A percentile compares a stretch with the other conserved stretches of the same genome.
Evolutionary conservation across 1,140 invertebrate genomes (phyloP).

Genomic region (Eumaeus atala): DNA sequence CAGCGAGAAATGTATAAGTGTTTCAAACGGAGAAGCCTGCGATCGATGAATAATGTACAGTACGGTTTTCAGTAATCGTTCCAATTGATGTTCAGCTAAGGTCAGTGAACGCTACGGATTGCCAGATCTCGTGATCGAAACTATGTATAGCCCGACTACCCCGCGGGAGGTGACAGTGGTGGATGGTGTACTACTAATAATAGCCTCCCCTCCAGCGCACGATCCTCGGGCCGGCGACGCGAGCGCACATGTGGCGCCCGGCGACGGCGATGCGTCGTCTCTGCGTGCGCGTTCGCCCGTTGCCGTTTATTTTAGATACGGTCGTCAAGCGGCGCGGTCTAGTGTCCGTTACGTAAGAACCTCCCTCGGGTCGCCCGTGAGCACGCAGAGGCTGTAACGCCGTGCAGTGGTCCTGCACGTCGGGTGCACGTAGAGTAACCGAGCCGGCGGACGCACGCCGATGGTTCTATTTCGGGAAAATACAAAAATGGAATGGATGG

Average conservation of each 20-base stretch:
- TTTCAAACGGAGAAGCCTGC: conserved; percentile 3
- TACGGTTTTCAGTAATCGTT: conserved; percentile 2
- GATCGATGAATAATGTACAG: background rate
- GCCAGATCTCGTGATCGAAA: conserved; percentile 63
- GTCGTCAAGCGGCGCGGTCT: conserved; percentile 68
- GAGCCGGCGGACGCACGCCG: conserved; percentile 74
- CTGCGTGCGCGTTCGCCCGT: conserved; percentile 43
- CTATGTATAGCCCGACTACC: conserved; percentile 70
- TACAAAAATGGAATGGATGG: conserved; percentile 85
- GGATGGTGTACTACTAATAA: conserved; percentile 69
- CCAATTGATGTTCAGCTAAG: conserved; percentile 37
- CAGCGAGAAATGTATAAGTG: conserved; percentile 10
- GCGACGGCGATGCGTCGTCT: conserved; percentile 27
- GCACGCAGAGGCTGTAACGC: conserved; percentile 31
- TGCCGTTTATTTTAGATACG: conserved; percentile 55
- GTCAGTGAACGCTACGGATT: conserved; percentile 68
- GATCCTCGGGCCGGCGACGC: conserved; percentile 50
- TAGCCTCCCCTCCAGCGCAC: conserved; percentile 68
- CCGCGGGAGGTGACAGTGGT: conserved; percentile 71
- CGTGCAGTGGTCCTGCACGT: conserved; percentile 53
- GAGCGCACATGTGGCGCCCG: conserved; percentile 66
- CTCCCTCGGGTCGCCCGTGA: conserved; percentile 35
- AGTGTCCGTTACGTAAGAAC: conserved; percentile 60
- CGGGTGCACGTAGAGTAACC: conserved; percentile 69
- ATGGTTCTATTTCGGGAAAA: conserved; percentile 84